Conservation (phyloP, 2,797 vertebrate species). For the Otus scops region DNA sequence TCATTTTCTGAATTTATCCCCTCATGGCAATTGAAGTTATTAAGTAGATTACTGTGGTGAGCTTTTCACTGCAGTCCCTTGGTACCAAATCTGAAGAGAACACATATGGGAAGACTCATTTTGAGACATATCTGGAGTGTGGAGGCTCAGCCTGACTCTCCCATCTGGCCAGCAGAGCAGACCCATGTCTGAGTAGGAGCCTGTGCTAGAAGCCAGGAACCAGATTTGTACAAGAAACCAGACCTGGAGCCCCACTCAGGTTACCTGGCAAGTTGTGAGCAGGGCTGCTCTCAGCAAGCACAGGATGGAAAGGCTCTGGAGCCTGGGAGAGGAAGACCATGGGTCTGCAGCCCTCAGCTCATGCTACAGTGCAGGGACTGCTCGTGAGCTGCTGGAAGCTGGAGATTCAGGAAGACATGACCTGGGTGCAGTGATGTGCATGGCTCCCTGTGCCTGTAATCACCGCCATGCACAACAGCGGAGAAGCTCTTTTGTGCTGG, state of each 20-base stretch:
- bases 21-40: rapidly evolving
- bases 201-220: not conserved
- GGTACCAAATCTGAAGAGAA: not conserved
- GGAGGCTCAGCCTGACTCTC: not conserved
- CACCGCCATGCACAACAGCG: rapidly evolving
- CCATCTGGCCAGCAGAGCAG: rapidly evolving
- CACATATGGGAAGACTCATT: not conserved
- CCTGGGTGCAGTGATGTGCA: not conserved
- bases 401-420: not conserved
- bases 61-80: not conserved
- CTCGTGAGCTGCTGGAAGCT: not conserved
- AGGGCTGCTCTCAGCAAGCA: not conserved
- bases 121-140: not conserved
- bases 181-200: not conserved
- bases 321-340: not conserved
- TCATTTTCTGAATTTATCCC: not conserved
- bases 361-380: not conserved
- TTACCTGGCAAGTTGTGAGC: not conserved
- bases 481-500: not conserved
- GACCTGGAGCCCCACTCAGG: no score
- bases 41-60: not conserved
- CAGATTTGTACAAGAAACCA: not conserved
- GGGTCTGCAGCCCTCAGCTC: not conserved
- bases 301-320: not conserved
- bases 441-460: not conserved